Evolutionary conservation across 2,888 invertebrate genomes (phyloP).

Genomic region (Digitonthophagus gazella): DNA sequence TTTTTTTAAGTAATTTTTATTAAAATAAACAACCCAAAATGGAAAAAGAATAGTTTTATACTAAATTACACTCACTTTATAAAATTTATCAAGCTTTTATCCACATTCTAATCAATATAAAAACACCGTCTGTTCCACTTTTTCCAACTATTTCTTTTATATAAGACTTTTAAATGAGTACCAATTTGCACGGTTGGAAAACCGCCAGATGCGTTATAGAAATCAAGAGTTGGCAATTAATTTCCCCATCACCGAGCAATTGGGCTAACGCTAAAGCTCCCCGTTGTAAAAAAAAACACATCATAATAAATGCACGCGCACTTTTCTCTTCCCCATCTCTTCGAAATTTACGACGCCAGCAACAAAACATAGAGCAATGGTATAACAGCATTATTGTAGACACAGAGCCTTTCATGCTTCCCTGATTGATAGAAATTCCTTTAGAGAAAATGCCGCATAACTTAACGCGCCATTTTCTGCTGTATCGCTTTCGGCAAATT

Average conservation of each 20-base stretch:
- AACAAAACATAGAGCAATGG: background rate
- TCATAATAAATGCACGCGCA: background rate
- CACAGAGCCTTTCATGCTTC: background rate
- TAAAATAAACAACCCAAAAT: no score
- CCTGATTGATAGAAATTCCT: constrained; percentile 24
- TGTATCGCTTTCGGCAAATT: background rate
- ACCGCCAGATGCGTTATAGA: constrained; percentile 16
- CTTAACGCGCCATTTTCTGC: background rate
- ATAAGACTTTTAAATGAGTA: constrained; percentile 4
- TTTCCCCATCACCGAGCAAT: constrained; percentile 44
- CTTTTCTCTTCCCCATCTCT: constrained; percentile 19
- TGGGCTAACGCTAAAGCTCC: constrained; percentile 38
- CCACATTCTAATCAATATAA: background rate
- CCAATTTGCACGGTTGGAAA: constrained; percentile 1
- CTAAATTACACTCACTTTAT: no score
- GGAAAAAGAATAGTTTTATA: no score
- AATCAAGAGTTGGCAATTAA: constrained; percentile 38
- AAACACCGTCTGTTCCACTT: background rate
- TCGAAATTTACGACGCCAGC: constrained; percentile 3
- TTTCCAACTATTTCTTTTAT: constrained; percentile 1
- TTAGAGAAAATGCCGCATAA: constrained; percentile 29
- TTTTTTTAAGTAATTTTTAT: no score
- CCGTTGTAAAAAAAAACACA: background rate
- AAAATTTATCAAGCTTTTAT: no score
- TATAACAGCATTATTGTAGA: background rate